Evolutionary conservation across 1,140 invertebrate genomes (phyloP).

Genomic region (Cydia pomonella): DNA sequence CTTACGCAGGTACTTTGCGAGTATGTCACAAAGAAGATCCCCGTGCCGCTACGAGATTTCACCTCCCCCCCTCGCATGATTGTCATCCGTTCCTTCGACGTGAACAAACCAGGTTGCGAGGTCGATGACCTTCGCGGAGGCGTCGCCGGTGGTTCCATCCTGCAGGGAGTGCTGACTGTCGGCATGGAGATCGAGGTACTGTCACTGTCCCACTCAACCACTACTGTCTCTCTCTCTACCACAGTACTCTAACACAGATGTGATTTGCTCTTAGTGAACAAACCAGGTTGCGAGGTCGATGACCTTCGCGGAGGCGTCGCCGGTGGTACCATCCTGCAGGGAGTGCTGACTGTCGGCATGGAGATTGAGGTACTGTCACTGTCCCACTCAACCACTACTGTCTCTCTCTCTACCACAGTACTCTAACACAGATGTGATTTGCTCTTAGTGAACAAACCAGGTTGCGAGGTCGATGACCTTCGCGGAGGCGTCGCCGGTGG

Average conservation of each 20-base stretch:
- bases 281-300: constrained; percentile 99
- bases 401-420: not conserved
- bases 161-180: constrained; percentile 96
- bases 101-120: constrained; percentile 99
- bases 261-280: constrained; percentile 98
- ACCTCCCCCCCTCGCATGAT: constrained; percentile 97
- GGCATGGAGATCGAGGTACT: constrained; percentile 84
- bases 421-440: constrained; percentile 77
- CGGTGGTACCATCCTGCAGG: constrained; percentile 97
- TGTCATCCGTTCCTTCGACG: constrained; percentile 99
- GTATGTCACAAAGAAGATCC: constrained; percentile 99
- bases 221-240: not conserved
- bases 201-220: not conserved
- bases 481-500: constrained; percentile 99
- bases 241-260: not conserved
- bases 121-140: constrained; percentile 99
- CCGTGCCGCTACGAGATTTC: constrained; percentile 97
- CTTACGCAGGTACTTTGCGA: constrained; percentile 91
- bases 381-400: no score
- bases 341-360: constrained; percentile 93
- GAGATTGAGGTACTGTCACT: constrained; percentile 82
- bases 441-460: constrained; percentile 99
- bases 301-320: constrained; percentile 99
- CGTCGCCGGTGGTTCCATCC: constrained; percentile 98
- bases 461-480: constrained; percentile 98